Conservation (phyloP, 2,113 vertebrate species). For the Chrysochloris asiatica region DNA sequence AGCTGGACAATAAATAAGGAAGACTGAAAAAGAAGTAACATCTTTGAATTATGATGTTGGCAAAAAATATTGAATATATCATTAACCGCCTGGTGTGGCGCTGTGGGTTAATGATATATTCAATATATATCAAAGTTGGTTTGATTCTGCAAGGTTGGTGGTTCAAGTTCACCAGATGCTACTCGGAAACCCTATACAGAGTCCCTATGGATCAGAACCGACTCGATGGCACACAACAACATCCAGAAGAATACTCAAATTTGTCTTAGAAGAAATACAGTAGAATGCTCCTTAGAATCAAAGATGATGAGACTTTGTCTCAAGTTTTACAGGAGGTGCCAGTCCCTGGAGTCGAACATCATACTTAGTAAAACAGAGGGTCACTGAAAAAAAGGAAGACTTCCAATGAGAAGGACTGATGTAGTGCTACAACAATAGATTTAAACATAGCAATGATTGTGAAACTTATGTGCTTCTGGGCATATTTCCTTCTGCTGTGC, state of each 20-base stretch:
- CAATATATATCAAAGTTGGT: too few species aligned
- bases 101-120: too few species aligned
- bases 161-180: too few species aligned
- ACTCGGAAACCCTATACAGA: too few species aligned
- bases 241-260: background rate
- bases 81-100: too few species aligned
- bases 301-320: background rate
- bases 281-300: background rate
- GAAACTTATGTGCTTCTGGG: too few species aligned
- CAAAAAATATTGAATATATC: too few species aligned
- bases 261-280: background rate
- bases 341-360: background rate
- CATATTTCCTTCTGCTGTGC: too few species aligned
- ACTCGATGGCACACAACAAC: too few species aligned
- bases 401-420: background rate
- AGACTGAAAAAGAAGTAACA: background rate
- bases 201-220: too few species aligned
- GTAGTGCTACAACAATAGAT: background rate
- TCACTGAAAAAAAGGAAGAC: background rate
- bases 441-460: background rate
- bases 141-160: too few species aligned
- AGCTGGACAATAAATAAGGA: background rate
- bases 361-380: background rate
- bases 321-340: background rate
- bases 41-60: background rate